Evolutionary conservation across 2,888 invertebrate genomes (phyloP).

Genomic region (Chrysolina americana): DNA sequence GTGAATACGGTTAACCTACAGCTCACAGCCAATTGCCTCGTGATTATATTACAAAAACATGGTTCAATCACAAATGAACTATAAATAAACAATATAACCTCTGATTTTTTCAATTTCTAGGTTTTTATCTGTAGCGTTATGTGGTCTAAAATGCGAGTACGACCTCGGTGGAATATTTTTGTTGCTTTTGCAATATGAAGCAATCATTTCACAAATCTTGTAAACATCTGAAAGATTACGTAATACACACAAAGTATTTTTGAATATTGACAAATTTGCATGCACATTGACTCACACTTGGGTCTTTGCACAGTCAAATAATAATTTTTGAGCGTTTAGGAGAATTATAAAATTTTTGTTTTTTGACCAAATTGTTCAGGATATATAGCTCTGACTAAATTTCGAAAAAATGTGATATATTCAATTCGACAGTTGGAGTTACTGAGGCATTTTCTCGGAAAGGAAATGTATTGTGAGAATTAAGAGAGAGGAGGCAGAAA

Average conservation of each 20-base stretch:
- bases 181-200: slow-evolving; percentile 1
- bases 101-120: neutral
- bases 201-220: neutral
- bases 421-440: too few relatives aligned
- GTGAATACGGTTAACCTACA: neutral
- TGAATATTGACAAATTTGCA: too few relatives aligned
- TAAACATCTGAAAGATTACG: neutral
- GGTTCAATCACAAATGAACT: slow-evolving; percentile 1
- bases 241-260: neutral
- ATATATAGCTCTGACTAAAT: too few relatives aligned
- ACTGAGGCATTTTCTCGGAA: too few relatives aligned
- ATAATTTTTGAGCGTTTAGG: too few relatives aligned
- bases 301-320: too few relatives aligned
- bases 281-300: too few relatives aligned
- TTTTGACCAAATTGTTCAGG: too few relatives aligned
- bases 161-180: neutral
- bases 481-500: too few relatives aligned
- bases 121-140: neutral
- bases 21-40: neutral
- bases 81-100: neutral
- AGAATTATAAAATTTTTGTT: too few relatives aligned
- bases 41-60: neutral
- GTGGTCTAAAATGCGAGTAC: neutral
- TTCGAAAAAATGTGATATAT: too few relatives aligned
- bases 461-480: too few relatives aligned